Evolutionary conservation across 2,113 vertebrate genomes (phyloP).

Genomic region (Rhinolophus sinicus): DNA sequence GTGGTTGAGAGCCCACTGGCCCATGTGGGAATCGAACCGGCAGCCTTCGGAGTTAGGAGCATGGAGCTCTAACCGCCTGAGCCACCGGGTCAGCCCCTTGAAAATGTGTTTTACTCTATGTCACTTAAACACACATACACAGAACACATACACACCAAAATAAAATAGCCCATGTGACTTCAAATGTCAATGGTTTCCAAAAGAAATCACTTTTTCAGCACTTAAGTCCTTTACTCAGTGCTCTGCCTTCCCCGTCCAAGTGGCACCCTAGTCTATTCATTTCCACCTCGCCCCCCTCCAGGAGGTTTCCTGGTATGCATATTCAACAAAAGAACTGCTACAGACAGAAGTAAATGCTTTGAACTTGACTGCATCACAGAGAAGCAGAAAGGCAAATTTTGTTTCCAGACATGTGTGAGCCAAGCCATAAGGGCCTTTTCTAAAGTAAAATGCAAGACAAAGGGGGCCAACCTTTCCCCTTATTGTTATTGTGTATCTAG

Average conservation of each 20-base stretch:
- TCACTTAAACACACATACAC: neutral
- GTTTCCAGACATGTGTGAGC: neutral
- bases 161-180: neutral
- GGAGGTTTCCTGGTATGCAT: neutral
- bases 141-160: neutral
- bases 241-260: neutral
- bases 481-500: neutral
- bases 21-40: too few species aligned
- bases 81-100: neutral
- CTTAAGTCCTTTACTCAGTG: neutral
- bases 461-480: neutral
- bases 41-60: too few species aligned
- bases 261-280: neutral
- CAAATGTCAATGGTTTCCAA: neutral
- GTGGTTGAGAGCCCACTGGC: too few species aligned
- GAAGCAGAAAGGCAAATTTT: neutral
- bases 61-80: too few species aligned
- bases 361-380: neutral
- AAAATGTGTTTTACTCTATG: neutral
- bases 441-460: neutral
- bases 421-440: neutral
- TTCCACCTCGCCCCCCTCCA: neutral
- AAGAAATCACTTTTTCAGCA: neutral
- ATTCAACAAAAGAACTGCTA: neutral
- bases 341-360: neutral